Evolutionary conservation across 2,113 vertebrate genomes (phyloP).

Genomic region (Calidris pugnax): DNA sequence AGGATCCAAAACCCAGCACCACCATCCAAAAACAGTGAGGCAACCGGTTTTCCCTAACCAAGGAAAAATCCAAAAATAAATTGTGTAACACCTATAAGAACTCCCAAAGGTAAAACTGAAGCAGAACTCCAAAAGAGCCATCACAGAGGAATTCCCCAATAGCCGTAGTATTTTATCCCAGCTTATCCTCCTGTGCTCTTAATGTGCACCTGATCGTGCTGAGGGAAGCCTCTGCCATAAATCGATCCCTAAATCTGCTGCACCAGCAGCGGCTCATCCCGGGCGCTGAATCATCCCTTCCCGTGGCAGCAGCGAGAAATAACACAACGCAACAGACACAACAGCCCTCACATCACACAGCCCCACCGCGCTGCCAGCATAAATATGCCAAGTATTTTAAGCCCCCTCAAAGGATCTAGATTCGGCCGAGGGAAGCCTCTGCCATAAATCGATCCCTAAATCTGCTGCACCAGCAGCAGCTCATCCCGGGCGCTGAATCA

Average conservation of each 20-base stretch:
- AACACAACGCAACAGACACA: neutral
- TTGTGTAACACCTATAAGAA: neutral
- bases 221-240: neutral
- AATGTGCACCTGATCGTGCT: neutral
- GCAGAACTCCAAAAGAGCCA: neutral
- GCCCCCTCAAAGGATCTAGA: slow-evolving; percentile 30
- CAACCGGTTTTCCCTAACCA: neutral
- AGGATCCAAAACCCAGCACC: neutral
- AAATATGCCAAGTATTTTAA: slow-evolving; percentile 61
- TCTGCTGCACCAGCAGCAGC: neutral
- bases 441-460: slow-evolving; percentile 17
- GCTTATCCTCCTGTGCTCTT: neutral
- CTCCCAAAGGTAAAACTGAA: neutral
- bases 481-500: slow-evolving; percentile 32
- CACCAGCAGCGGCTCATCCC: neutral
- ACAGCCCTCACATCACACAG: neutral
- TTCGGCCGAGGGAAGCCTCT: neutral
- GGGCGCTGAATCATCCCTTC: neutral
- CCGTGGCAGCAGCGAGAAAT: neutral
- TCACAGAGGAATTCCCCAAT: neutral
- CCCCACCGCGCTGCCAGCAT: neutral
- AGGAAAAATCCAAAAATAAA: neutral
- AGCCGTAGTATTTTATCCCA: slow-evolving; percentile 1
- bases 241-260: slow-evolving; percentile 18
- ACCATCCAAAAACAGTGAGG: neutral